Evolutionary conservation across 2,888 invertebrate species (phyloP), one percentile per base, ranked within the genome.

Genomic region (Lottia scabra): DNA sequence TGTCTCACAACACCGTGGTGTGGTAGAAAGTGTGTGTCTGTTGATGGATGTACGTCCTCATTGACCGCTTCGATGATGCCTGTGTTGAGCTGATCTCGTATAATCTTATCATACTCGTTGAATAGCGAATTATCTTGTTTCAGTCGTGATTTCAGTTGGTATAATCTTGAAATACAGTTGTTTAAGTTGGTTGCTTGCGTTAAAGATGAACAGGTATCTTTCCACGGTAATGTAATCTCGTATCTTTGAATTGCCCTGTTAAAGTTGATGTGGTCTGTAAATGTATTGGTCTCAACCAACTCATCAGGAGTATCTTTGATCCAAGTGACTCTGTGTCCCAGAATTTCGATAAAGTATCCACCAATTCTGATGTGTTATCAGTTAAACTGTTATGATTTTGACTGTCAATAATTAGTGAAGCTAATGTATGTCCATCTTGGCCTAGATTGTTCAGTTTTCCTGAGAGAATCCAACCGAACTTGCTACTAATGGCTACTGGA

Each of bases 1-100:
- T 64, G 30, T 38, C 38, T 26, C 26, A 26, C 64, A 26, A 64
- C 64, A 26, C 64, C 64, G 38, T 64, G 64, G 38, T 64, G 64
- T 26, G 64, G 64, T 19, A 26, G 64, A 26, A 64, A 64, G 64
- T 64, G 27, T n/a, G 64, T 16, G 38, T 26, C 64, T 64, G 15
- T 19, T 10, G 38, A 38, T 38, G 1, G 38, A 38, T 38, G 38
- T 38, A 38, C 8, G 38, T 38, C 38, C 5, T 38, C 38, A 38
- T 38, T 38, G 38, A 38, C 38, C 38, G 38, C 38, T 38, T 38
- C 38, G 38, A 38, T 38, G 38, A 38, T 38, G 38, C 38, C n/a
- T 48, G 48, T 19, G 16, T 16, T 16, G 19, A 15, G 16, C 16
- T 19, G 16, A 19, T 48, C 48, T 48, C n/a, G 48, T 19, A 48